phyloP scores from a whole-genome alignment of 2,113 vertebrate genomes.

The mouse (Mus musculus) region GRCm39 chr8:77919001-77919500 shows the following conservation, averaged over 20 bases:
- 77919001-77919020: accelerated
- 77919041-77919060: neutral
- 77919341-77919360: neutral
- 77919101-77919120: too few relatives aligned
- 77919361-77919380: neutral
- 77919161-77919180: neutral
- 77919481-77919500: neutral
- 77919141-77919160: neutral
- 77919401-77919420: neutral
- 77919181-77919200: neutral
- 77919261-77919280: too few relatives aligned
- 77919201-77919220: neutral
- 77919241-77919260: neutral
- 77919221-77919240: neutral
- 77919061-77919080: accelerated
- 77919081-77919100: accelerated
- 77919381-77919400: neutral
- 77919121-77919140: neutral
- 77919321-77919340: neutral
- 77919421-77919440: neutral
- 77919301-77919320: neutral
- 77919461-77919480: neutral
- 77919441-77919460: neutral
- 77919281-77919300: neutral
- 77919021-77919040: neutral